Conservation (phyloP, 2,113 vertebrate genomes). For the Scartelaos histophorus region DNA sequence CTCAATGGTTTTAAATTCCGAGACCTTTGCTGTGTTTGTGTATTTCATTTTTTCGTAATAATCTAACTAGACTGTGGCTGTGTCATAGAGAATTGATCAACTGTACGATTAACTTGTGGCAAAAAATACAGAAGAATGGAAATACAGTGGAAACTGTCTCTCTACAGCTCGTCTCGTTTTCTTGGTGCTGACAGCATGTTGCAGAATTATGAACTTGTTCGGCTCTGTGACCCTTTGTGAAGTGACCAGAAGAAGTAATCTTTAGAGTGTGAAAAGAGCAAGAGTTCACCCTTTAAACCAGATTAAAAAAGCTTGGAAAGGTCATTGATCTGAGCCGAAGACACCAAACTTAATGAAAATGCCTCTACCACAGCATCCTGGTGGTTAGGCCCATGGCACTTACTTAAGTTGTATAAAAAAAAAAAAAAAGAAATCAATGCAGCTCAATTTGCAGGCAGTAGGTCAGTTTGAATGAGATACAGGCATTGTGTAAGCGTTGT, state of each 20-base stretch:
- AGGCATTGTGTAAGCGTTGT: neutral
- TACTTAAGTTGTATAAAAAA: neutral
- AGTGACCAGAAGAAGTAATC: constrained; percentile 8
- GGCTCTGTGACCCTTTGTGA: neutral
- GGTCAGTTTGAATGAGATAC: neutral
- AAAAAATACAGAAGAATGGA: neutral
- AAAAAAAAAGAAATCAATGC: neutral
- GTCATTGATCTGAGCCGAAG: constrained; percentile 1
- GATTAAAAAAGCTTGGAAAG: neutral
- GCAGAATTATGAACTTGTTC: neutral
- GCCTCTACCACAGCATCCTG: neutral
- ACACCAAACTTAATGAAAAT: neutral
- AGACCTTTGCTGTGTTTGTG: no score
- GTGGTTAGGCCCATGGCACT: neutral
- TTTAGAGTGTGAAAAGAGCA: constrained; percentile 8
- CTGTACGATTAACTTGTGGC: neutral
- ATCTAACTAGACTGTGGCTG: no score
- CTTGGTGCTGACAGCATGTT: constrained; percentile 1
- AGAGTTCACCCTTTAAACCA: neutral
- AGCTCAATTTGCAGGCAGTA: neutral
- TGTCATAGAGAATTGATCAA: no score
- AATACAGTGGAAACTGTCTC: neutral
- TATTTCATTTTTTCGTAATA: no score
- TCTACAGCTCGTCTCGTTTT: neutral
- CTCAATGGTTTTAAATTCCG: no score